Conservation (phyloP, 2,113 vertebrate genomes). For the Lutjanus erythropterus region DNA sequence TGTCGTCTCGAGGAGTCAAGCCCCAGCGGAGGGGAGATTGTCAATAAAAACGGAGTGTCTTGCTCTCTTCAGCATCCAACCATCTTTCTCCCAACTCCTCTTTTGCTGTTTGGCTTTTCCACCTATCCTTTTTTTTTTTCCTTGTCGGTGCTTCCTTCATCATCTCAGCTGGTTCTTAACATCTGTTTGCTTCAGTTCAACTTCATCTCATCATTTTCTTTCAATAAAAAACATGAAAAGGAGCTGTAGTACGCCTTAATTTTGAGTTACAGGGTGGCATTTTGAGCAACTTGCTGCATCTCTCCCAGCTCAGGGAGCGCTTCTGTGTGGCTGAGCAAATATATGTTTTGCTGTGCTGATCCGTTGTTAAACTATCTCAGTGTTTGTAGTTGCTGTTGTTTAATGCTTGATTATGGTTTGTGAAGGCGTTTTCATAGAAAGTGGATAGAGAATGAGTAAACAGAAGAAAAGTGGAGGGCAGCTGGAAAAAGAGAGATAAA, state of each 20-base stretch:
- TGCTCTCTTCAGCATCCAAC: slow-evolving; percentile 3
- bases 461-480: neutral
- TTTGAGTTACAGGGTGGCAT: neutral
- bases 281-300: neutral
- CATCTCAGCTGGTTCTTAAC: neutral
- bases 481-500: neutral
- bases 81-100: neutral
- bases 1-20: slow-evolving; percentile 42
- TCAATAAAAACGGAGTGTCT: slow-evolving; percentile 5
- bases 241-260: neutral
- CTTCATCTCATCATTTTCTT: neutral
- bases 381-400: neutral
- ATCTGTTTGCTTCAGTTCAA: neutral
- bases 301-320: neutral
- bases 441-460: neutral
- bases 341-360: neutral
- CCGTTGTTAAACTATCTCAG: neutral
- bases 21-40: slow-evolving; percentile 25
- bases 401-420: neutral
- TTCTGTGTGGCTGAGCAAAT: slow-evolving; percentile 1
- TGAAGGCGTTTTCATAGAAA: neutral
- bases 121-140: neutral
- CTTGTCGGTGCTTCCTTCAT: neutral
- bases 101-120: neutral
- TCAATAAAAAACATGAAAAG: neutral